Conservation (phyloP, 2,797 vertebrate species). For the Aphelocoma californica region DNA sequence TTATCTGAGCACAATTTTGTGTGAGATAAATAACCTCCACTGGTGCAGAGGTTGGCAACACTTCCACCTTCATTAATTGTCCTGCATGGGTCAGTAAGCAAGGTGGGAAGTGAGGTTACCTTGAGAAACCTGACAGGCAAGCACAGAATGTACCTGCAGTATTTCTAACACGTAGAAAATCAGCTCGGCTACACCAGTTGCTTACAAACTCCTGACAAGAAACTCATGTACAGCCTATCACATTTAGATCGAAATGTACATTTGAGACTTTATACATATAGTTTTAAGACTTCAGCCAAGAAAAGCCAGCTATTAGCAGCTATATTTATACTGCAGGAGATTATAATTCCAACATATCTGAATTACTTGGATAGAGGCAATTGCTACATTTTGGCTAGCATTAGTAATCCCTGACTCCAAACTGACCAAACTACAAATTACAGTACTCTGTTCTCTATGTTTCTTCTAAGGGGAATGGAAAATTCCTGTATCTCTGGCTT, state of each 20-base stretch:
- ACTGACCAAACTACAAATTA: conserved; percentile 7
- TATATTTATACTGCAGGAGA: background rate
- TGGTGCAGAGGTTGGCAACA: background rate
- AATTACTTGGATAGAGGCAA: background rate
- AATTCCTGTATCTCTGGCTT: conserved; percentile 46
- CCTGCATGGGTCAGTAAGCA: background rate
- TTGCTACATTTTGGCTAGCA: background rate
- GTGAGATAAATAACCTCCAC: background rate
- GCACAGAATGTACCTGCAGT: background rate
- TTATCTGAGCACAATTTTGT: background rate
- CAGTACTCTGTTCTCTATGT: background rate
- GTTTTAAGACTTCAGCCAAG: background rate
- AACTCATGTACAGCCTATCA: background rate
- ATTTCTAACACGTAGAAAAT: background rate
- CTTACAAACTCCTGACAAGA: background rate
- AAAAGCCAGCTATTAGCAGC: background rate
- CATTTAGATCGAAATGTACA: background rate
- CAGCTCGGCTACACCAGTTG: background rate
- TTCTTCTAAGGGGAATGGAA: conserved; percentile 36
- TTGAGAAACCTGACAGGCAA: background rate
- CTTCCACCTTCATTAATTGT: background rate
- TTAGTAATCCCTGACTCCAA: background rate
- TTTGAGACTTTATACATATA: background rate
- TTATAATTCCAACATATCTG: background rate
- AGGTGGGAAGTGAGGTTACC: background rate